Percentiles rank a stretch among this genome's conserved stretches.
phyloP scores from a whole-genome alignment of 1,140 invertebrate genomes.

The Carposina sasakii region DNA sequence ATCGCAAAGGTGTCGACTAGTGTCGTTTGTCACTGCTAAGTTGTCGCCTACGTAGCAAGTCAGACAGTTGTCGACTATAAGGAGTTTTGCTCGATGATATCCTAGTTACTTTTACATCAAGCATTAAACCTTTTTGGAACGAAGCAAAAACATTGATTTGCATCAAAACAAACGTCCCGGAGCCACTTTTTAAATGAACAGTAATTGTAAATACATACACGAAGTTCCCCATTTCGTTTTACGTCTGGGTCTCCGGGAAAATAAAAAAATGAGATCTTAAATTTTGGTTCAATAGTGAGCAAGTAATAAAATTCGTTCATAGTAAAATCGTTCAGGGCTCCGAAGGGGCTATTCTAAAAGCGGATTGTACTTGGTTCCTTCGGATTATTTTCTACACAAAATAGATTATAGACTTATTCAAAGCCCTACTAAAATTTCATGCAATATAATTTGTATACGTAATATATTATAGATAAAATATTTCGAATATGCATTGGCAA shows the following conservation, averaged over 20 bases:
- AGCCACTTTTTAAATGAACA: too few species aligned
- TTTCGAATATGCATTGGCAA: conserved; percentile 49
- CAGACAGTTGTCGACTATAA: too few species aligned
- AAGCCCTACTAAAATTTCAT: conserved; percentile 37
- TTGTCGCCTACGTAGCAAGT: too few species aligned
- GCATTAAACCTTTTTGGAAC: too few species aligned
- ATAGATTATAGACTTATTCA: conserved; percentile 23
- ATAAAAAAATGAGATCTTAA: conserved; percentile 64
- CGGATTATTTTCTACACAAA: conserved; percentile 28
- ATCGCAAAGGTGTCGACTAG: background rate
- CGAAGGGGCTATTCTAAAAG: conserved; percentile 36
- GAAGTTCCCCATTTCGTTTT: conserved; percentile 12
- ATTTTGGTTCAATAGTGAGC: conserved; percentile 66
- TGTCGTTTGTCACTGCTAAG: background rate
- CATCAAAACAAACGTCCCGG: too few species aligned
- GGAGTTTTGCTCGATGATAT: too few species aligned
- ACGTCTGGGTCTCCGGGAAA: conserved; percentile 25
- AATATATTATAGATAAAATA: too few species aligned
- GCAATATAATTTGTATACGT: conserved; percentile 40
- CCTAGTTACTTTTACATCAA: too few species aligned
- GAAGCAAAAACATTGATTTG: too few species aligned
- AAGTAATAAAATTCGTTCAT: conserved; percentile 58
- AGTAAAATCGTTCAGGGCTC: conserved; percentile 39
- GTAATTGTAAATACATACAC: too few species aligned
- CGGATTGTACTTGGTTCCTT: conserved; percentile 54